Conservation (phyloP, 2,888 invertebrate genomes). For the Poecilobothrus nobilitatus region DNA sequence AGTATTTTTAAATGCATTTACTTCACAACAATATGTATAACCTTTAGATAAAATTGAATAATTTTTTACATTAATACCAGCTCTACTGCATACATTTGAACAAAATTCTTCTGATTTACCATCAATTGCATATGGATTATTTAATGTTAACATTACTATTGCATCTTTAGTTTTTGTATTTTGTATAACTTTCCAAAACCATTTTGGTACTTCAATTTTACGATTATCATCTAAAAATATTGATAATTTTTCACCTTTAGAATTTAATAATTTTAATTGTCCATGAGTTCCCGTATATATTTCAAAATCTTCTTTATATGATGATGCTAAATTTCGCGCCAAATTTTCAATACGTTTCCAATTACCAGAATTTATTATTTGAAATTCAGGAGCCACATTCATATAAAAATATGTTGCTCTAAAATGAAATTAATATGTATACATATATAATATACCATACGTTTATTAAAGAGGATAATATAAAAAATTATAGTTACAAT, state of each 20-base stretch:
- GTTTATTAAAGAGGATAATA: too few species aligned
- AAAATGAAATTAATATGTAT: too few species aligned
- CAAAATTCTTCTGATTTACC: constrained; percentile 26
- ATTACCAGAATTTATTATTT: constrained; percentile 46
- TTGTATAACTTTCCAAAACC: constrained; percentile 46
- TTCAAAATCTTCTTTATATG: constrained; percentile 35
- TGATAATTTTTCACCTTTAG: constrained; percentile 29
- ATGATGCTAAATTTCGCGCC: constrained; percentile 39
- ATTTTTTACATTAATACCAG: constrained; percentile 21
- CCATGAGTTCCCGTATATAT: constrained; percentile 45
- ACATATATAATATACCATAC: too few species aligned
- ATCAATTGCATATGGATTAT: constrained; percentile 41
- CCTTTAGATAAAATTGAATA: constrained; percentile 25
- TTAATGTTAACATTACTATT: constrained; percentile 47
- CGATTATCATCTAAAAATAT: constrained; percentile 37
- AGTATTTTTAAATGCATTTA: background rate
- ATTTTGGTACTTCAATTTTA: constrained; percentile 44
- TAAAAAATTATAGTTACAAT: constrained; percentile 24
- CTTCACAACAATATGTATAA: constrained; percentile 29
- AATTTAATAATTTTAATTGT: constrained; percentile 39
- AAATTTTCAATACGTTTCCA: constrained; percentile 46
- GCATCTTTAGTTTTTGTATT: constrained; percentile 37
- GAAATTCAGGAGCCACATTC: constrained; percentile 48
- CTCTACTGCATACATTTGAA: constrained; percentile 26
- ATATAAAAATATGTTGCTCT: constrained; percentile 46